Base-by-base conservation (phyloP, 2,113 vertebrate genomes). In the Morone chrysops region DNA sequence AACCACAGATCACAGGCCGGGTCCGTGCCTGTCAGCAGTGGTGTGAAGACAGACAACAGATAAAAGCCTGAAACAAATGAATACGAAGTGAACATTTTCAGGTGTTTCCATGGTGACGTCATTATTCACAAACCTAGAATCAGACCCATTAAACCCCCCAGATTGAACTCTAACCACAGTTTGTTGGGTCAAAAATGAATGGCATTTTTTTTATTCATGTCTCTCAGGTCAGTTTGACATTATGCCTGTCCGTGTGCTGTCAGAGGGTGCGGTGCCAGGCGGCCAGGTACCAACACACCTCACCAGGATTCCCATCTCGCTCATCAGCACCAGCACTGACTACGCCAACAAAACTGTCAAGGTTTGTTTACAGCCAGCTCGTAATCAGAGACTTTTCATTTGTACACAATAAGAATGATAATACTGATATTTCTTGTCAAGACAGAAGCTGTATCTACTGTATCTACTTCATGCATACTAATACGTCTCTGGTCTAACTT, bases 231-330 rank as follows among this genome's bases (percentile, higher is more conserved):
- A 57, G 45, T 31, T 43, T 59, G 66, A 56, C 2, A 38, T 60
- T 81, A 95, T 96, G 95, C 87, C 92, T 10, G 54, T 94, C 69
- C 38, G 59, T 45, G 75, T 91, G 62, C 75, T 94, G 57, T 82
- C 69, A 8, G 79, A 89, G 14, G 82, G 76, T 51, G 74, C n/a
- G n/a, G 84, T 83, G 47, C 65, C 88, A 4, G 70, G 69, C 1
- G 5, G 57, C 22, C 80, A 85, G 68, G 54, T 93, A 65, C 92
- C 94, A 3, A 1, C 71, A 5, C 86, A 93, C 70, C 86, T 94
- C 40, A 89, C 80, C 73, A 89, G 69, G 57, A 85, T 93, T 51
- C 56, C 87, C 47, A 71, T 95, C 63, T 22, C 67, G 2, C 41
- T 78, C 47, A 86, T 96, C 83, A 89, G 20, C 51, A 61, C 20